phyloP scores from a whole-genome alignment of 2,888 invertebrate genomes.

The Synergus laeviventris region DNA sequence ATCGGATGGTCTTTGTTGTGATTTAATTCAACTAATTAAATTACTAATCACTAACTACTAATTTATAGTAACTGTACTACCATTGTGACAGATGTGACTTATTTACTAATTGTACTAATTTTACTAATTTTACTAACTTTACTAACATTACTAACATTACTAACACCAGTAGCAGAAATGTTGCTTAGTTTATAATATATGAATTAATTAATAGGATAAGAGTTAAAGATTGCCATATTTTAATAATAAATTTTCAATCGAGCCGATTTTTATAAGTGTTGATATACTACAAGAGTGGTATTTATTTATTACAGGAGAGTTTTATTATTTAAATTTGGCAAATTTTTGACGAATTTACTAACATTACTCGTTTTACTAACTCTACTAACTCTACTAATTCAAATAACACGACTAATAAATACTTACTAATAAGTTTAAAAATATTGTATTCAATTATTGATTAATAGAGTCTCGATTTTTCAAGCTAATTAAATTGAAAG shows the following conservation, averaged over 20 bases:
- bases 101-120: neutral
- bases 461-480: neutral
- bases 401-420: neutral
- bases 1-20: neutral
- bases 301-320: neutral
- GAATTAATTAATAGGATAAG: neutral
- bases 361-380: neutral
- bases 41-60: neutral
- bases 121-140: neutral
- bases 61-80: neutral
- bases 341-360: neutral
- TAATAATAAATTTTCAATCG: neutral
- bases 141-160: neutral
- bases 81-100: neutral
- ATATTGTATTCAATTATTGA: neutral
- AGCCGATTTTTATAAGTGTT: neutral
- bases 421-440: neutral
- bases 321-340: neutral
- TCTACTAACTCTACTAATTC: neutral
- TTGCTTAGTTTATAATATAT: neutral
- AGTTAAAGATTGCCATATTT: neutral
- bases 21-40: neutral
- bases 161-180: conserved; percentile 9
- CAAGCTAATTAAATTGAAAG: neutral
- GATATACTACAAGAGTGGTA: neutral